Evolutionary conservation across 2,797 vertebrate species (phyloP), one percentile per base, ranked within the genome.

Genomic region (Aplochiton taeniatus): DNA sequence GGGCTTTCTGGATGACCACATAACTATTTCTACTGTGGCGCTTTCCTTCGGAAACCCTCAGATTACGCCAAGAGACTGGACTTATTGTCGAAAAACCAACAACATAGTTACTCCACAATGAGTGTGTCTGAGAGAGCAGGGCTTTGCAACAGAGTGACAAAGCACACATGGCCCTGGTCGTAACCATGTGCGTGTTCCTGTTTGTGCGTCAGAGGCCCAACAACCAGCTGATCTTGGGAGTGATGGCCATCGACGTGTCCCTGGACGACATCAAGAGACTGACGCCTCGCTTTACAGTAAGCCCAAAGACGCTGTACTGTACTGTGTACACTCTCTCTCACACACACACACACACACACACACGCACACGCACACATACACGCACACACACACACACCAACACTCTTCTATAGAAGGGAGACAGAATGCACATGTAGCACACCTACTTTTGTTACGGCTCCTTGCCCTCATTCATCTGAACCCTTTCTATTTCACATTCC

Each of bases 171-270:
- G 31, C 31, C 31, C 31, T 31, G 3, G 31, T 6, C 6, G 31
- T 31, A 31, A 31, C 31, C 31, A 3, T 17, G 18, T 63, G 65
- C 50, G 62, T 64, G 50, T 52, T 17, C n/a, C 4, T 14, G 14
- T 10, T 8, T 20, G 18, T 68, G 71, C 42, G 70, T 31, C 68
- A 85, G 79, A 88, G 86, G 55, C 58, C 76, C 49, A 84, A 96
- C 89, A 98, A 95, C 82, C 97, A 96, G 83, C 88, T 98, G 77
- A 98, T 99, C 84, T 89, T 99, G 85, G 97, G 97, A 61, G 97
- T 99, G 45, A 98, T 99, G 97, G 96, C 95, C 0, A 90, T 99
- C 1, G 97, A 99, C 78, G 97, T 99, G 31, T 97, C 97, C 68
- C 88, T 99, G 77, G 96, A 96, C 56, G 97, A 99, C 69, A 97